phyloP scores from a whole-genome alignment of 1,140 invertebrate species.

The Drosophila arawakana region DNA sequence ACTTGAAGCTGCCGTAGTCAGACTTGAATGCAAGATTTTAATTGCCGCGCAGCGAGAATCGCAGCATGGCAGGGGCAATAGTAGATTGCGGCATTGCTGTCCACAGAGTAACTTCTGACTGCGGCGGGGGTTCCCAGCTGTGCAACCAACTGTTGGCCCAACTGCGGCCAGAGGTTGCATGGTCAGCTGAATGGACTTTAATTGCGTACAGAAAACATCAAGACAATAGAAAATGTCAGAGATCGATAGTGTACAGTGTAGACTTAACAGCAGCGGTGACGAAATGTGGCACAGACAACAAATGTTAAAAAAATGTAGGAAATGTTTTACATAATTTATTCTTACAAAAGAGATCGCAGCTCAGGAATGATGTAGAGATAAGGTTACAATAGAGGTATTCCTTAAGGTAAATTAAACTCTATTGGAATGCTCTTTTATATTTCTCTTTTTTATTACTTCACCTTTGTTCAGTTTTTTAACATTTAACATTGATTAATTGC shows the following conservation, averaged over 20 bases:
- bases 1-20: conserved; percentile 57
- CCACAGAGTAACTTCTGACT: conserved; percentile 7
- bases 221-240: conserved; percentile 2
- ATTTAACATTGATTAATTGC: too few species aligned
- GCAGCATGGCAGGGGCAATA: conserved; percentile 3
- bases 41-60: conserved; percentile 63
- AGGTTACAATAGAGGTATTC: too few species aligned
- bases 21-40: conserved; percentile 75
- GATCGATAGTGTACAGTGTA: neutral
- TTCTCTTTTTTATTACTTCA: too few species aligned
- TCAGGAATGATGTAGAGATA: too few species aligned
- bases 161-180: conserved; percentile 32
- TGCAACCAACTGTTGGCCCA: conserved; percentile 75
- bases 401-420: too few species aligned
- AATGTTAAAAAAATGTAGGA: too few species aligned
- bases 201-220: conserved; percentile 39
- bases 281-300: too few species aligned
- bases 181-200: conserved; percentile 61
- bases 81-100: conserved; percentile 3
- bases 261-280: too few species aligned
- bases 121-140: conserved; percentile 42
- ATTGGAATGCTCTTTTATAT: too few species aligned
- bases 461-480: too few species aligned
- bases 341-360: too few species aligned
- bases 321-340: too few species aligned